These are phyloP conservation scores for Drosophila sulfurigaster DNA, from an alignment of 1,140 invertebrate species.

Conservation along the genomic window DNA sequence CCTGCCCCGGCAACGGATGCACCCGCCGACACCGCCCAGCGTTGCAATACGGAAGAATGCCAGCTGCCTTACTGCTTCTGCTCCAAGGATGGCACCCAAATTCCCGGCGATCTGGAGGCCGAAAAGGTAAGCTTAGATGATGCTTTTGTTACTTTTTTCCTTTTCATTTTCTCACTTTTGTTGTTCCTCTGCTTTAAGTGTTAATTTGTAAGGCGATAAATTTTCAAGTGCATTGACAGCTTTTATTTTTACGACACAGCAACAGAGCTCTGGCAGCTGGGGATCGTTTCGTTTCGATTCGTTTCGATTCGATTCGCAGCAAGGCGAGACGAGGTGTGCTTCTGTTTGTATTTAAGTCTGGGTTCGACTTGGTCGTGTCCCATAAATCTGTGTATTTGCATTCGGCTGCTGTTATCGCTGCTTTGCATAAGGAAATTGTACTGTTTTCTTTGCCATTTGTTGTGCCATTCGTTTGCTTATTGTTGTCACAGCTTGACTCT, in stretches of 20 bases:
- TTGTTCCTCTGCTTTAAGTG: slow-evolving; percentile 60
- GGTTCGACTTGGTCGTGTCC: slow-evolving; percentile 38
- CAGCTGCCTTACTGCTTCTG: slow-evolving; percentile 96
- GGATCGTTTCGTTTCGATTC: slow-evolving; percentile 37
- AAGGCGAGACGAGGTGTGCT: not conserved
- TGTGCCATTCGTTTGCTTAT: slow-evolving; percentile 54
- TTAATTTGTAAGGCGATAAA: slow-evolving; percentile 80
- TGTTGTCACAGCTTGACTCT: slow-evolving; percentile 40
- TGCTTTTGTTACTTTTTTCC: slow-evolving; percentile 6
- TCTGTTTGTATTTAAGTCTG: slow-evolving; percentile 31
- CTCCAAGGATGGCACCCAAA: slow-evolving; percentile 94
- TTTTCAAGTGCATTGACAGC: slow-evolving; percentile 77
- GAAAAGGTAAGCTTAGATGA: slow-evolving; percentile 89
- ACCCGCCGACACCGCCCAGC: slow-evolving; percentile 90
- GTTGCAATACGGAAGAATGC: slow-evolving; percentile 92
- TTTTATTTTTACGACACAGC: slow-evolving; percentile 76
- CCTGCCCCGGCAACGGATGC: slow-evolving; percentile 92
- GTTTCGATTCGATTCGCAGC: not conserved
- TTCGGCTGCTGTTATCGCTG: slow-evolving; percentile 76
- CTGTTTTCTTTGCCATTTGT: slow-evolving; percentile 73
- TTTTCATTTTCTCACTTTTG: slow-evolving; percentile 30
- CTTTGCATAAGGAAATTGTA: slow-evolving; percentile 81
- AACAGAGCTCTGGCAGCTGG: slow-evolving; percentile 55
- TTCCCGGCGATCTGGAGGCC: slow-evolving; percentile 92
- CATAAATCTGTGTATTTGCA: slow-evolving; percentile 82